These are phyloP conservation scores for Triplophysa siluroides DNA, from an alignment of 2,113 vertebrate genomes.

Conservation along the genomic window DNA sequence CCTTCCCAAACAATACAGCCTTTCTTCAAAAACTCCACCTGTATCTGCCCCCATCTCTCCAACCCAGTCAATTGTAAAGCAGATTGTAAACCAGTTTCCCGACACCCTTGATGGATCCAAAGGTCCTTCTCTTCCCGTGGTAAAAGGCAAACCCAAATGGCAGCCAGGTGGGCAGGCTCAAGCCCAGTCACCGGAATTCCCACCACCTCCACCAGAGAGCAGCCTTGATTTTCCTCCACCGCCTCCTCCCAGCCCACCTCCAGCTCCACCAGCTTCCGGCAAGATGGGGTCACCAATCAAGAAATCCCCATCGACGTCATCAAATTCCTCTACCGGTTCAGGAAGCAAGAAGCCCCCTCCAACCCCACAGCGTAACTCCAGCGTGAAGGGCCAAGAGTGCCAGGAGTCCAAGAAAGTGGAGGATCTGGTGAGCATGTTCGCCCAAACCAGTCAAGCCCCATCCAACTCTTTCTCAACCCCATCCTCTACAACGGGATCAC, in stretches of 20 bases:
- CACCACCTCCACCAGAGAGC: conserved; percentile 89
- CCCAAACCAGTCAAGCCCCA: conserved; percentile 71
- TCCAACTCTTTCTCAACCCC: conserved; percentile 66
- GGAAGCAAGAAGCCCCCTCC: conserved; percentile 87
- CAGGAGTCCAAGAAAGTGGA: conserved; percentile 90
- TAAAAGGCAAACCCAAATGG: conserved; percentile 94
- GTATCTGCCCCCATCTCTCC: conserved; percentile 66
- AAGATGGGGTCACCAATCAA: conserved; percentile 85
- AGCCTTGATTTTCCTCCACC: conserved; percentile 80
- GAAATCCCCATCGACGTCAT: conserved; percentile 75
- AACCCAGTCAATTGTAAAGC: conserved; percentile 86
- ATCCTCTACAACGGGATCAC: conserved; percentile 76
- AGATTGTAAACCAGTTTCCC: conserved; percentile 90
- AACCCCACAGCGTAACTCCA: conserved; percentile 91
- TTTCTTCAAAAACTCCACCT: conserved; percentile 76
- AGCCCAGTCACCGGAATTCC: conserved; percentile 85
- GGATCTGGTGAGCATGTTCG: conserved; percentile 88
- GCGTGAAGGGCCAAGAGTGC: conserved; percentile 82
- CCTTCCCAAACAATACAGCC: conserved; percentile 89
- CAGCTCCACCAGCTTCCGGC: conserved; percentile 51
- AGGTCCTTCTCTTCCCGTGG: conserved; percentile 86
- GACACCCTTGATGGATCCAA: conserved; percentile 69
- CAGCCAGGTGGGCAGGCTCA: conserved; percentile 77
- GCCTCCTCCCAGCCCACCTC: conserved; percentile 56
- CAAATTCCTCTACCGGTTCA: conserved; percentile 78